These are phyloP conservation scores for Hecatera dysodea DNA, from an alignment of 2,888 invertebrate species.

Conservation along the genomic window DNA sequence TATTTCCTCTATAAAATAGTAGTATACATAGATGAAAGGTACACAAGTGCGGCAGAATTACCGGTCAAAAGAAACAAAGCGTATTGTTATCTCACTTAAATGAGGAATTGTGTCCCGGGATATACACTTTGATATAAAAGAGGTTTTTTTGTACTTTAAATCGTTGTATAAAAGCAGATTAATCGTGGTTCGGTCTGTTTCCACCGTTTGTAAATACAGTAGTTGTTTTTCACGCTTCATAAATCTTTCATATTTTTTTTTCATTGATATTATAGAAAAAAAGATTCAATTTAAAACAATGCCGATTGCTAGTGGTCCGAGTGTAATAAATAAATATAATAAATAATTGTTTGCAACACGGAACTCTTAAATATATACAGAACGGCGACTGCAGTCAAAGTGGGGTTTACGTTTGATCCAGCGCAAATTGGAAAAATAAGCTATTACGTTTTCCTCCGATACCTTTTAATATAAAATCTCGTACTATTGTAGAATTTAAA, in stretches of 20 bases:
- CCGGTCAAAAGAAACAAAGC: constrained; percentile 77
- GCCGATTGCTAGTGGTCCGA: not conserved
- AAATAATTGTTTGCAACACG: constrained; percentile 23
- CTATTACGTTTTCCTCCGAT: constrained; percentile 57
- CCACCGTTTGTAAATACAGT: constrained; percentile 5
- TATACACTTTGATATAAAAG: constrained; percentile 75
- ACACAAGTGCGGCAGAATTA: constrained; percentile 72
- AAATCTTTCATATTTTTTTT: constrained; percentile 25
- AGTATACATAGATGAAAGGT: no score
- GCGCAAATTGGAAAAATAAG: constrained; percentile 76
- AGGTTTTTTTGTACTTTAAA: constrained; percentile 69
- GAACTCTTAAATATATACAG: constrained; percentile 48
- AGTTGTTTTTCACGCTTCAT: constrained; percentile 26
- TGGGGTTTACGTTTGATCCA: constrained; percentile 73
- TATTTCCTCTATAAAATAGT: no score
- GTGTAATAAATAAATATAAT: constrained; percentile 26
- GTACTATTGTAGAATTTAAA: constrained; percentile 40
- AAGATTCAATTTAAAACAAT: not conserved
- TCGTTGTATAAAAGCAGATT: constrained; percentile 38
- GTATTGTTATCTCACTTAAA: constrained; percentile 70
- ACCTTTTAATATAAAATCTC: constrained; percentile 57
- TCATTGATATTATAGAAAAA: not conserved
- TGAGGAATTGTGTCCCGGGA: constrained; percentile 75
- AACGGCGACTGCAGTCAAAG: constrained; percentile 65
- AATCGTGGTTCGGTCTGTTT: constrained; percentile 32